Percentiles rank a stretch among this genome's conserved stretches.
phyloP scores from a whole-genome alignment of 2,888 invertebrate species.

The Drosophila fungiperda region DNA sequence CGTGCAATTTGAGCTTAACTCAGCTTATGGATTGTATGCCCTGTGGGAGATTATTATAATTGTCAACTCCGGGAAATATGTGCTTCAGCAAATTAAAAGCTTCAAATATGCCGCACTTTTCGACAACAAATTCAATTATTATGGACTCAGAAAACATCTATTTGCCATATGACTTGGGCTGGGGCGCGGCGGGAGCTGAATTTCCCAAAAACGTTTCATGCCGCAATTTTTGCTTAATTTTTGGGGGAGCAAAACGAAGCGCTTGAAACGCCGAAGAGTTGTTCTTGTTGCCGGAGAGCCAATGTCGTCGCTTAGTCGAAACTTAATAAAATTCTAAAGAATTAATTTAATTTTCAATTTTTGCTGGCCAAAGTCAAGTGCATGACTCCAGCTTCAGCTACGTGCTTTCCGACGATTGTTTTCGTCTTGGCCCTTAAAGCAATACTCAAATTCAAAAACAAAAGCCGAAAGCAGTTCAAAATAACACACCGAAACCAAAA shows the following conservation, averaged over 20 bases:
- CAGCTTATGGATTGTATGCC: slow-evolving; percentile 25
- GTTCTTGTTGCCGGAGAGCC: slow-evolving; percentile 41
- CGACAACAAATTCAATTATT: slow-evolving; percentile 68
- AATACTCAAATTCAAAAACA: slow-evolving; percentile 15
- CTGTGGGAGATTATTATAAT: slow-evolving; percentile 62
- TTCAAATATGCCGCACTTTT: slow-evolving; percentile 56
- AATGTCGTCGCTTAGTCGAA: slow-evolving; percentile 55
- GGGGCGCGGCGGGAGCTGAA: not conserved
- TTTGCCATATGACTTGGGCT: slow-evolving; percentile 6
- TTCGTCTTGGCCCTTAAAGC: slow-evolving; percentile 41
- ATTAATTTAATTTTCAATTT: slow-evolving; percentile 74
- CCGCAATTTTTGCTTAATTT: slow-evolving; percentile 39
- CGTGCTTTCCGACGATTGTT: slow-evolving; percentile 52
- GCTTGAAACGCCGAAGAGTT: slow-evolving; percentile 38
- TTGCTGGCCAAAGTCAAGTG: slow-evolving; percentile 69
- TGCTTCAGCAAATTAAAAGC: slow-evolving; percentile 46
- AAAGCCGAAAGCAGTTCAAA: not conserved
- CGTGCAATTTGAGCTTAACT: slow-evolving; percentile 40
- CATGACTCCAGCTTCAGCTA: slow-evolving; percentile 40
- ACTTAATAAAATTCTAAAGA: slow-evolving; percentile 74
- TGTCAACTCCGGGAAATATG: slow-evolving; percentile 41
- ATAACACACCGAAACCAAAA: slow-evolving; percentile 26
- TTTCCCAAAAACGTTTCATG: slow-evolving; percentile 35
- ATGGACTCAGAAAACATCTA: slow-evolving; percentile 31
- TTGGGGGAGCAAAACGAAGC: slow-evolving; percentile 15